Conservation (phyloP, 2,888 invertebrate species). For the Himalopsyche japonica region DNA sequence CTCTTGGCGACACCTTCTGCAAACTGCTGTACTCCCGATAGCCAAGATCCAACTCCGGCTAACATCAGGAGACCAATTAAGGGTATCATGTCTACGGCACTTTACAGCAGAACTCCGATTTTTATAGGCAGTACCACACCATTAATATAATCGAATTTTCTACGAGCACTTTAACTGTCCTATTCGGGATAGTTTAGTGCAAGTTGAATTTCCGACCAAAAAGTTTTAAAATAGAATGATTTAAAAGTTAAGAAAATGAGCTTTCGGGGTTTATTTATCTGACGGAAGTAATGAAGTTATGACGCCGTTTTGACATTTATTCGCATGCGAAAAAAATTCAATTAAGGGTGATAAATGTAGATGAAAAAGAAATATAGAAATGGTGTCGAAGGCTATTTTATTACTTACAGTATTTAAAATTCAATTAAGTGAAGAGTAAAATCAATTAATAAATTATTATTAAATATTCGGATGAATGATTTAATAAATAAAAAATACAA, state of each 20-base stretch:
- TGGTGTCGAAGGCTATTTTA: too few species aligned
- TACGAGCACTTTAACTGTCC: not conserved
- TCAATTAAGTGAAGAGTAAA: too few species aligned
- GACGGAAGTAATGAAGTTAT: not conserved
- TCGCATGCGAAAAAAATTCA: not conserved
- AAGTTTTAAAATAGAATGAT: not conserved
- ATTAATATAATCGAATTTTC: not conserved
- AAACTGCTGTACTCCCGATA: slow-evolving; percentile 25
- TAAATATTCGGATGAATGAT: too few species aligned
- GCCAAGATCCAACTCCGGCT: not conserved
- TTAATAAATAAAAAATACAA: too few species aligned
- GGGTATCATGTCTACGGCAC: not conserved
- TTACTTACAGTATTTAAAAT: too few species aligned
- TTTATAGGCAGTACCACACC: not conserved
- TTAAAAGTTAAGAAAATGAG: not conserved
- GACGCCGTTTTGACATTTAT: not conserved
- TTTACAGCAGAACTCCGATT: not conserved
- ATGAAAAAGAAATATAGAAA: too few species aligned
- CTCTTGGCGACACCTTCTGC: slow-evolving; percentile 18
- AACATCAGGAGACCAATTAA: slow-evolving; percentile 10
- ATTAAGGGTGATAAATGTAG: not conserved
- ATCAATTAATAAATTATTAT: too few species aligned
- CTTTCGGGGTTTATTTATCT: not conserved
- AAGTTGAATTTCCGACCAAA: too few species aligned
- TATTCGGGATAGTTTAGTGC: not conserved